A percentile compares a stretch with the other conserved stretches of the same genome.
Evolutionary conservation across 2,113 vertebrate species (phyloP).

Genomic region (Zosterops japonicus): DNA sequence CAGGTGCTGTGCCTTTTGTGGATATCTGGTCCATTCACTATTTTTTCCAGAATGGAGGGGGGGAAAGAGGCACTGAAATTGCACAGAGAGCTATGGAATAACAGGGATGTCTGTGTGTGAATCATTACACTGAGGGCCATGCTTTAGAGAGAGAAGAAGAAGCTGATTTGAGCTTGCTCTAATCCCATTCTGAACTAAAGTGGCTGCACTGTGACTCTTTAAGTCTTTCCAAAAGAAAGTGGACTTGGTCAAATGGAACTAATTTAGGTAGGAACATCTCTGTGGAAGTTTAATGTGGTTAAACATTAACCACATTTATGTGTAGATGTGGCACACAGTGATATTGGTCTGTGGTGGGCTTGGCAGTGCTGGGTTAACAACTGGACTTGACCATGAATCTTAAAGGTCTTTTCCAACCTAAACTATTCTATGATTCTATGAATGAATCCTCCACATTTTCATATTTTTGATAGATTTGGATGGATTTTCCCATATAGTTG

Average conservation of each 20-base stretch:
- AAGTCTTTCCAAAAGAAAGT: neutral
- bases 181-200: neutral
- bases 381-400: neutral
- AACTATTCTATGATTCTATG: neutral
- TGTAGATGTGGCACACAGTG: neutral
- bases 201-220: neutral
- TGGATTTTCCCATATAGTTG: neutral
- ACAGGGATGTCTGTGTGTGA: neutral
- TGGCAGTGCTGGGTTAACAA: neutral
- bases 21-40: neutral
- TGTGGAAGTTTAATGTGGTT: neutral
- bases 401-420: neutral
- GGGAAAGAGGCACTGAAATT: neutral
- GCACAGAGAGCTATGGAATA: neutral
- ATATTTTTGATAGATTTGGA: neutral
- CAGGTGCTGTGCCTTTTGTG: neutral
- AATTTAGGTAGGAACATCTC: neutral
- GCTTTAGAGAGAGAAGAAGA: neutral
- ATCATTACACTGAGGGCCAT: neutral
- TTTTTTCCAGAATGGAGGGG: neutral
- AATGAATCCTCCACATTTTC: neutral
- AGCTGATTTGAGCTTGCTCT: neutral
- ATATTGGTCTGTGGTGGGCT: neutral
- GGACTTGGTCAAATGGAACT: neutral
- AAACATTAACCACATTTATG: neutral